These are phyloP conservation scores for Diorhabda sublineata DNA, from an alignment of 1,140 invertebrate species.

Conservation along the genomic window DNA sequence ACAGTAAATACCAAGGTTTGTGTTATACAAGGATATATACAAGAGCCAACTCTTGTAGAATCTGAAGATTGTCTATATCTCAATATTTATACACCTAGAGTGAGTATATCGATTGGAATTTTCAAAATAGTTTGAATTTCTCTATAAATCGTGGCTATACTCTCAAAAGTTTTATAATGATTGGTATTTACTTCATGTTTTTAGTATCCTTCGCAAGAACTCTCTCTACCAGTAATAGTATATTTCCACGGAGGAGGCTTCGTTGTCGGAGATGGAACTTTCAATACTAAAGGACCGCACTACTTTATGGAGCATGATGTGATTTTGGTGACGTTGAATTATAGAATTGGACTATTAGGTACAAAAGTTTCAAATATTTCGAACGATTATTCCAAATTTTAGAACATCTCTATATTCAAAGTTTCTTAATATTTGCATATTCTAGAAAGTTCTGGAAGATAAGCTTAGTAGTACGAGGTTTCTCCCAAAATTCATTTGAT, in stretches of 20 bases:
- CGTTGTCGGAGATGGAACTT: constrained; percentile 7
- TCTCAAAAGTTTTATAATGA: background rate
- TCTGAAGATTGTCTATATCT: background rate
- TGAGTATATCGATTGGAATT: background rate
- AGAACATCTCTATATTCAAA: too few relatives aligned
- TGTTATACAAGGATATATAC: background rate
- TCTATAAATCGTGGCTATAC: background rate
- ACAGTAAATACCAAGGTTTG: background rate
- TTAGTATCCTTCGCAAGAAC: constrained; percentile 18
- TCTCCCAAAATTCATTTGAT: too few relatives aligned
- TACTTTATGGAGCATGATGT: constrained; percentile 24
- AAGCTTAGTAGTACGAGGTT: too few relatives aligned
- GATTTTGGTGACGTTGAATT: constrained; percentile 22
- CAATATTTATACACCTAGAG: background rate
- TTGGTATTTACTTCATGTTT: background rate
- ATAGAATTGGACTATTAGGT: constrained; percentile 26
- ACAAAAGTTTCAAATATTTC: too few relatives aligned
- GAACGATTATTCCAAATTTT: too few relatives aligned
- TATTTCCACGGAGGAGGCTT: constrained; percentile 27
- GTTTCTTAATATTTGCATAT: too few relatives aligned
- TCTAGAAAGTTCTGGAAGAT: too few relatives aligned
- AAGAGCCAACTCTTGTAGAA: background rate
- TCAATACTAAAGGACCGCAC: constrained; percentile 13
- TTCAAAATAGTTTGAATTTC: background rate
- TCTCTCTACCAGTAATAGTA: constrained; percentile 23